These are phyloP conservation scores for Minunthozetes semirufus DNA, from an alignment of 2,888 invertebrate species.

Conservation along the genomic window DNA sequence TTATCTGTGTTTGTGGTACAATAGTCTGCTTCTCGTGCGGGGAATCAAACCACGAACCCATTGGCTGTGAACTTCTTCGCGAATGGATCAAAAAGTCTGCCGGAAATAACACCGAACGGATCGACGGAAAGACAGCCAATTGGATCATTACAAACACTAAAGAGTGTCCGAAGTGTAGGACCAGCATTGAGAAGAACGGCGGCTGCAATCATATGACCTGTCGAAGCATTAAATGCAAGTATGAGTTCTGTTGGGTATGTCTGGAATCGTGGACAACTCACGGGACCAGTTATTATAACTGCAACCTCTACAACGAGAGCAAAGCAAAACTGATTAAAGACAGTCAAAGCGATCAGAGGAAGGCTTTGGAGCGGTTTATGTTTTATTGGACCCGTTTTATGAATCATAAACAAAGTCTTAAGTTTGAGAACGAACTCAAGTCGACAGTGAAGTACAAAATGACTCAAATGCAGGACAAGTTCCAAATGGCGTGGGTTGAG, in stretches of 20 bases:
- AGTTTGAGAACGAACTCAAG: slow-evolving; percentile 93
- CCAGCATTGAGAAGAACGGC: slow-evolving; percentile 68
- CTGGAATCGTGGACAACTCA: slow-evolving; percentile 96
- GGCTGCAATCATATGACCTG: slow-evolving; percentile 87
- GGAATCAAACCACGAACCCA: slow-evolving; percentile 53
- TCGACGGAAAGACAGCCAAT: slow-evolving; percentile 97
- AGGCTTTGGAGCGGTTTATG: slow-evolving; percentile 78
- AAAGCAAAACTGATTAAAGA: slow-evolving; percentile 79
- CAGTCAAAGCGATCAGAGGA: slow-evolving; percentile 49
- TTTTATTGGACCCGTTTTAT: slow-evolving; percentile 99
- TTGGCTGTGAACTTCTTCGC: slow-evolving; percentile 52
- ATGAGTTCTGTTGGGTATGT: slow-evolving; percentile 99
- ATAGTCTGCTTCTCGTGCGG: slow-evolving; percentile 65
- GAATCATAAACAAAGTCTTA: slow-evolving; percentile 98
- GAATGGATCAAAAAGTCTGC: slow-evolving; percentile 60
- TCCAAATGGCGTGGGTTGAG: slow-evolving; percentile 99
- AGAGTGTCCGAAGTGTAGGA: slow-evolving; percentile 97
- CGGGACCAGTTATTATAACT: slow-evolving; percentile 96
- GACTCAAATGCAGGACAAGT: slow-evolving; percentile 96
- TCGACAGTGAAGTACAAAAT: slow-evolving; percentile 93
- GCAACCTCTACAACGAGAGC: slow-evolving; percentile 94
- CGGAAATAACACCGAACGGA: slow-evolving; percentile 94
- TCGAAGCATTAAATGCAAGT: slow-evolving; percentile 65
- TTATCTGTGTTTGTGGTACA: slow-evolving; percentile 87
- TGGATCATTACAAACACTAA: slow-evolving; percentile 99